Conservation (phyloP, 2,888 invertebrate species). For the Limnephilus marmoratus region DNA sequence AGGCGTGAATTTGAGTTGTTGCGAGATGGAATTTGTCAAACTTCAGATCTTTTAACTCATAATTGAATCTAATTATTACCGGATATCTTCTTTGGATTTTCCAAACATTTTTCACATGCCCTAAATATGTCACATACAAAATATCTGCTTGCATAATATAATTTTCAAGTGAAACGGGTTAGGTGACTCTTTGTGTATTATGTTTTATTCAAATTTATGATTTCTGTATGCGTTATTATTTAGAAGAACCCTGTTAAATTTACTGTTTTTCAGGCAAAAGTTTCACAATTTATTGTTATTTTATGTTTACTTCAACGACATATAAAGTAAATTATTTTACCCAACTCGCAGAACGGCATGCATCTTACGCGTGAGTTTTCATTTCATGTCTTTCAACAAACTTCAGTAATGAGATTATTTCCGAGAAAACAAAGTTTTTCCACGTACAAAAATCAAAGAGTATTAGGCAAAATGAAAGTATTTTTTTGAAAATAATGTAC, state of each 20-base stretch:
- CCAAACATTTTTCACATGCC: no score
- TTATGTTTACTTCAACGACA: neutral
- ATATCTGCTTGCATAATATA: no score
- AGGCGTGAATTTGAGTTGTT: no score
- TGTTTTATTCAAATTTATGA: neutral
- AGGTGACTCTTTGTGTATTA: neutral
- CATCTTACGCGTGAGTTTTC: neutral
- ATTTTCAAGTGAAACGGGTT: neutral
- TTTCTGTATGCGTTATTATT: neutral
- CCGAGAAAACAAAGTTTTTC: neutral
- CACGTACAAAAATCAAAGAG: constrained; percentile 3
- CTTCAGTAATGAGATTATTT: constrained; percentile 39
- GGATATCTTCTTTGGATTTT: no score
- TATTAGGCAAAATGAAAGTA: neutral
- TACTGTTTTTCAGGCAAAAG: neutral
- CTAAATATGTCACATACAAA: no score
- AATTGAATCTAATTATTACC: no score
- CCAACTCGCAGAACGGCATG: neutral
- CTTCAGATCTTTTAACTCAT: no score
- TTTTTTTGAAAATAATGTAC: neutral
- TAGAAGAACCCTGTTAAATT: neutral
- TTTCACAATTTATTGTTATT: neutral
- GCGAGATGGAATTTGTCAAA: no score
- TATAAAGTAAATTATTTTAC: no score
- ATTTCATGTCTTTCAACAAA: constrained; percentile 21